These are phyloP conservation scores for Ceratosolen fusciceps DNA, from an alignment of 1,140 invertebrate species.

Conservation along the genomic window DNA sequence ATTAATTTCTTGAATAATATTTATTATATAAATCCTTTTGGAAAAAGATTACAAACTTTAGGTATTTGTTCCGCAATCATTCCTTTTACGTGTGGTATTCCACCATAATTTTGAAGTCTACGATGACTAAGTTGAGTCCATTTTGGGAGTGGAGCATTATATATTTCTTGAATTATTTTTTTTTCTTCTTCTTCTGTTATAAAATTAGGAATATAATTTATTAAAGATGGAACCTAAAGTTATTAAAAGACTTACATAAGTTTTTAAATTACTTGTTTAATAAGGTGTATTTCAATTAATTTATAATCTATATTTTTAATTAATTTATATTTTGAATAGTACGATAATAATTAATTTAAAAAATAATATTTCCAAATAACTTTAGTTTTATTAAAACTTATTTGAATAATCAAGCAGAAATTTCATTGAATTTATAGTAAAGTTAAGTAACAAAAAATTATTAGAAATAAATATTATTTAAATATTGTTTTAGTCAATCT, in stretches of 20 bases:
- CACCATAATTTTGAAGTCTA: conserved; percentile 96
- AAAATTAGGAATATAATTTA: conserved; percentile 94
- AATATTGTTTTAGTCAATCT: neutral
- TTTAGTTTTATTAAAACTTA: no score
- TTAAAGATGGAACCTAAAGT: conserved; percentile 70
- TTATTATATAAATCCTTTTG: neutral
- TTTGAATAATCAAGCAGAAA: no score
- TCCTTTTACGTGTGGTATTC: conserved; percentile 91
- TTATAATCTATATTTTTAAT: no score
- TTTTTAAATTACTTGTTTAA: neutral
- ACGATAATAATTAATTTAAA: no score
- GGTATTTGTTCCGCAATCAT: conserved; percentile 95
- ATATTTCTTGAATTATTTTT: conserved; percentile 80
- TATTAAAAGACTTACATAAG: neutral
- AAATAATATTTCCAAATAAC: no score
- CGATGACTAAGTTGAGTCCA: conserved; percentile 95
- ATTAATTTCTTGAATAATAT: conserved; percentile 30
- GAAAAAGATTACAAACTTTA: conserved; percentile 61
- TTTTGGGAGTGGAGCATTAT: conserved; percentile 90
- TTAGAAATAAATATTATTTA: neutral
- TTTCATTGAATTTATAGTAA: no score
- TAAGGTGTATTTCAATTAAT: neutral
- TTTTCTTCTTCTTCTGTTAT: conserved; percentile 87
- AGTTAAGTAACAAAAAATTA: no score
- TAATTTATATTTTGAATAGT: neutral